phyloP scores from a whole-genome alignment of 1,140 invertebrate species.

The Phenacoccus solenopsis region DNA sequence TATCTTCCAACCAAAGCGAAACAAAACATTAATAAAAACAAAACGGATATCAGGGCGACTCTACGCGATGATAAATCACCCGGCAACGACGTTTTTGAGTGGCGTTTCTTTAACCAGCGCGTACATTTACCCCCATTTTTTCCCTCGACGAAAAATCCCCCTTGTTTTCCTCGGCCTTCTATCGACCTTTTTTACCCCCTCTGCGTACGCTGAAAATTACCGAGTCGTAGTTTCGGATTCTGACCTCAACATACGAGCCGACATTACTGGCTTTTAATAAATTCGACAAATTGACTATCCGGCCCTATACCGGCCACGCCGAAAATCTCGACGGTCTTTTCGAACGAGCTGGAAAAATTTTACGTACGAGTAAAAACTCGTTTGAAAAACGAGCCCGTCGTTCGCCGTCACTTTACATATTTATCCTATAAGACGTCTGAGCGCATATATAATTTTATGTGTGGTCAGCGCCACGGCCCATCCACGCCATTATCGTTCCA shows the following conservation, averaged over 20 bases:
- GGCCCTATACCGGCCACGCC: too few relatives aligned
- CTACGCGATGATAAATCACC: background rate
- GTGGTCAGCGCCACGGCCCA: too few relatives aligned
- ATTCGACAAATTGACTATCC: background rate
- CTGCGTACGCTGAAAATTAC: background rate
- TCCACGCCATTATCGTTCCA: too few relatives aligned
- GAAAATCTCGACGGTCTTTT: too few relatives aligned
- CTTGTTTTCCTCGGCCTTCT: background rate
- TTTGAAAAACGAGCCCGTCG: too few relatives aligned
- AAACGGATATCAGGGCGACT: background rate
- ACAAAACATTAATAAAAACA: constrained; percentile 3
- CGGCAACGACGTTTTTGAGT: background rate
- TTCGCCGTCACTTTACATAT: too few relatives aligned
- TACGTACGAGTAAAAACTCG: too few relatives aligned
- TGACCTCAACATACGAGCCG: background rate
- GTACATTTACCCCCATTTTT: background rate
- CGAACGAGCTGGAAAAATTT: too few relatives aligned
- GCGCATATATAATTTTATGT: too few relatives aligned
- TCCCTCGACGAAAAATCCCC: background rate
- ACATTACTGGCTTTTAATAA: background rate
- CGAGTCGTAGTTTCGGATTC: background rate
- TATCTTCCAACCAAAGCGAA: too few relatives aligned
- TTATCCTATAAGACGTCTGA: too few relatives aligned
- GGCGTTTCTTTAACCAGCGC: constrained; percentile 1
- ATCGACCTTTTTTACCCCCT: background rate